Base-by-base conservation (phyloP, 2,888 invertebrate genomes). In the Lathronympha strigana region DNA sequence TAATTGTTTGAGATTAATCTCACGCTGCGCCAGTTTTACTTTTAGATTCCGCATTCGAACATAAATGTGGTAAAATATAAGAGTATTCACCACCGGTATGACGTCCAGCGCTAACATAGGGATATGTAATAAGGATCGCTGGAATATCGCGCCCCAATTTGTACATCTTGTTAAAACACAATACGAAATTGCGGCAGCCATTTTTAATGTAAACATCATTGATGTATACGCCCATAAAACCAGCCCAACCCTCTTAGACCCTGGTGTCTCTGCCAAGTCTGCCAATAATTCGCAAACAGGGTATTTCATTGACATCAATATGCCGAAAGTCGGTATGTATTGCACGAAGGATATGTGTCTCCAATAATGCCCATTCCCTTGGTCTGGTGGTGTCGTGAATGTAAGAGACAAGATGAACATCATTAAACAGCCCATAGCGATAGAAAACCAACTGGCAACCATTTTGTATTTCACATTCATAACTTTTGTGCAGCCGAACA, bases 271-370 rank as follows among this genome's bases (percentile, higher is more conserved):
- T n/a, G n/a, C 9, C 15, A 62, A 15, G 31, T 63, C 57, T 2
- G 9, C 9, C 4, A 49, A 36, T 17, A 63, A 63, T 5, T 63
- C 63, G 2, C 40, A 63, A 21, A 63, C 23, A 4, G 50, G 50
- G 17, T 58, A 63, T 11, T 63, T 57, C 25, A 57, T 23, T 4
- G 50, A 43, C 3, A 43, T 23, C n/a, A 63, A 17, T 17, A 58
- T 50, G 23, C 40, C 50, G 21, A 63, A 55, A 11, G 57, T 51
- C 0, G 50, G 57, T 40, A 63, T 51, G 19, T 63, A 58, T 28
- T 63, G 57, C 9, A 58, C 40, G 15, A 57, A 57, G 3, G 50
- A 50, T 13, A 63, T 40, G 2, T 9, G 2, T 13, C 15, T 50
- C 63, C 50, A 57, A 19, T 40, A 28, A 21, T 57, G 15, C 0